A percentile compares a stretch with the other conserved stretches of the same genome.
Conservation (phyloP, 2,888 invertebrate species). For the Argyra leucocephala region DNA sequence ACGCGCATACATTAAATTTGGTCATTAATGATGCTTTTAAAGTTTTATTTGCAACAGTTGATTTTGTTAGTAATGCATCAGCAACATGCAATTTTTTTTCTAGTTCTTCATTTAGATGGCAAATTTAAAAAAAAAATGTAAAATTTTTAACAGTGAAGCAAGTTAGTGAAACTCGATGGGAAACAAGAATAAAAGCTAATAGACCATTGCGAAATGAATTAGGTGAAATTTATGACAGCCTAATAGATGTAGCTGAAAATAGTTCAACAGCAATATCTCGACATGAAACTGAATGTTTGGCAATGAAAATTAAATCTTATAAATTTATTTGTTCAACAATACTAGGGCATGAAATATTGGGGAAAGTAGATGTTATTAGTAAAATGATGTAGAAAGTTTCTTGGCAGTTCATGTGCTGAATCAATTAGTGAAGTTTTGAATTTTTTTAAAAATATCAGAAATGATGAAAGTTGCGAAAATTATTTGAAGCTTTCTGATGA, state of each 20-base stretch:
- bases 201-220: conserved; percentile 7
- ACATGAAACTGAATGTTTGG: conserved; percentile 7
- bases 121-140: conserved; percentile 9
- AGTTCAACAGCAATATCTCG: conserved; percentile 10
- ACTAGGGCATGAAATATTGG: too few species aligned
- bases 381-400: conserved; percentile 9
- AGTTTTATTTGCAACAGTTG: conserved; percentile 11
- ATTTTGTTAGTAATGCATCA: conserved; percentile 13
- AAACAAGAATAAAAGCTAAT: conserved; percentile 12
- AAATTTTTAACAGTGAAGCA: conserved; percentile 1
- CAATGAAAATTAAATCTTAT: conserved; percentile 2
- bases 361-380: too few species aligned
- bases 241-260: conserved; percentile 8
- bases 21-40: conserved; percentile 5
- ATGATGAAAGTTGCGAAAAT: conserved; percentile 7
- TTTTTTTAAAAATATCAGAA: conserved; percentile 8
- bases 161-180: conserved; percentile 16
- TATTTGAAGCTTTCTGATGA: conserved; percentile 9
- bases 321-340: conserved; percentile 9
- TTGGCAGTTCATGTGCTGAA: conserved; percentile 9
- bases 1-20: conserved; percentile 7
- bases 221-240: conserved; percentile 12
- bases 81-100: conserved; percentile 17
- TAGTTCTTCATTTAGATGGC: conserved; percentile 12
- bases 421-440: conserved; percentile 9